These are phyloP conservation scores for Gobius niger DNA, from an alignment of 2,113 vertebrate genomes.

Conservation along the genomic window DNA sequence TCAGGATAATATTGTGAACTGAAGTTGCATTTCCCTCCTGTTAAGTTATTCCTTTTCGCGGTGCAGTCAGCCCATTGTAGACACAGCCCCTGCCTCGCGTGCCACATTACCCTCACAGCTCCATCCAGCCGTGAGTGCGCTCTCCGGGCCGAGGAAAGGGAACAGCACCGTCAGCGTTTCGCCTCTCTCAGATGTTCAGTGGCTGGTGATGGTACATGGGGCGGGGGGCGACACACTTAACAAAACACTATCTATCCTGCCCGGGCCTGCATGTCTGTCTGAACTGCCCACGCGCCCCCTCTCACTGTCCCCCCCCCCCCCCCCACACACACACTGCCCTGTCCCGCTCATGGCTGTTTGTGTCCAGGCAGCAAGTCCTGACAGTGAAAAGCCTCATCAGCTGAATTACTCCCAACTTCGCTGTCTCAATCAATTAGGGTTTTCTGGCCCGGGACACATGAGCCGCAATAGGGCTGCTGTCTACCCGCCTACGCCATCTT, in stretches of 20 bases:
- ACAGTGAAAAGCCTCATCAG: slow-evolving; percentile 74
- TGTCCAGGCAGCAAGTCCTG: slow-evolving; percentile 67
- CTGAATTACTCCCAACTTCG: slow-evolving; percentile 74
- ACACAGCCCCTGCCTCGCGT: slow-evolving; percentile 52
- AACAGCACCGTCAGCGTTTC: slow-evolving; percentile 73
- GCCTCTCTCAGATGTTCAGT: slow-evolving; percentile 32
- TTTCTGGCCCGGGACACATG: slow-evolving; percentile 29
- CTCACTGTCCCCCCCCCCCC: slow-evolving; percentile 14
- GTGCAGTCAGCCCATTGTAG: slow-evolving; percentile 50
- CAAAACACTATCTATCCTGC: slow-evolving; percentile 56
- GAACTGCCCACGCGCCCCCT: slow-evolving; percentile 38
- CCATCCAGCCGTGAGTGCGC: slow-evolving; percentile 64
- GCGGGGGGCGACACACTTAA: slow-evolving; percentile 54
- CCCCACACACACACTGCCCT: neutral
- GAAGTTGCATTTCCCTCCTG: too few relatives aligned
- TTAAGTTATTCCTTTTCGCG: neutral
- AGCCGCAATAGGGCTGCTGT: slow-evolving; percentile 29
- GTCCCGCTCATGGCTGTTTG: slow-evolving; percentile 50
- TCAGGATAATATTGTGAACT: too few relatives aligned
- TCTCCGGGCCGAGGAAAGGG: slow-evolving; percentile 45
- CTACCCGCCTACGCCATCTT: slow-evolving; percentile 38
- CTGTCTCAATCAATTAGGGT: slow-evolving; percentile 73
- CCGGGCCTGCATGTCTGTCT: slow-evolving; percentile 23
- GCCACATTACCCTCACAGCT: slow-evolving; percentile 68
- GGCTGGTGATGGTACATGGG: slow-evolving; percentile 21